Base-by-base conservation (phyloP, 2,797 vertebrate species). In the Bradypodion pumilum region DNA sequence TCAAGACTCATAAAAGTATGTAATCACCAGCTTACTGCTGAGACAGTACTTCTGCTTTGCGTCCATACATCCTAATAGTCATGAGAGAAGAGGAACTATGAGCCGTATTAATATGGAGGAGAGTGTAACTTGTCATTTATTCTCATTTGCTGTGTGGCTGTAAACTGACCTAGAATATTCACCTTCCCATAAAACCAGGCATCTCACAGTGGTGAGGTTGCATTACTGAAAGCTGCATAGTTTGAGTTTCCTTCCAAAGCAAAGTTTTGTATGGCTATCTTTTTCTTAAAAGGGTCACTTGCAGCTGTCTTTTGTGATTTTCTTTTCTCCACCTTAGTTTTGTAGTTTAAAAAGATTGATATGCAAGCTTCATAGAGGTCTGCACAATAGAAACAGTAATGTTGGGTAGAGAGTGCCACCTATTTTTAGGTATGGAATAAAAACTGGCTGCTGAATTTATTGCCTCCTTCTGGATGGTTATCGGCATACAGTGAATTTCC, bases 1-100 rank as follows among this genome's bases (percentile, higher is more conserved):
- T 90, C 84, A 86, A 91, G 80, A 46, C 90, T 84, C 90, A 88
- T 94, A 92, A 91, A 93, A 91, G 89, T 85, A 84, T 40, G 79
- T 77, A 87, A 60, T 81, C 87, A 66, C 88, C 87, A 86, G 81
- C 86, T 90, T 87, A 84, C 86, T 91, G 89, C 91, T 91, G 92
- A 92, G 86, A 3, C 59, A 2, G 23, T 49, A 1, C 78, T 90
- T 90, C 87, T 90, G 86, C 78, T 85, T 74, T 70, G 2, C 85
- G 72, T 85, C 65, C 40, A 70, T 32, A 42, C 5, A 75, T 63
- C 40, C 46, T 85, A 85, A 81, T 81, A 75, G 40, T 80, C 74
- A 1, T 44, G 16, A 83, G 63, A 60, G 35, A 80, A 72, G 40
- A 65, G 65, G 70, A 52, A 66, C 60, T 10, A 13, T 2, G 12